Percentiles rank a stretch among this genome's conserved stretches.
Evolutionary conservation across 2,797 vertebrate species (phyloP).

Genomic region (Enteromius mattozi): DNA sequence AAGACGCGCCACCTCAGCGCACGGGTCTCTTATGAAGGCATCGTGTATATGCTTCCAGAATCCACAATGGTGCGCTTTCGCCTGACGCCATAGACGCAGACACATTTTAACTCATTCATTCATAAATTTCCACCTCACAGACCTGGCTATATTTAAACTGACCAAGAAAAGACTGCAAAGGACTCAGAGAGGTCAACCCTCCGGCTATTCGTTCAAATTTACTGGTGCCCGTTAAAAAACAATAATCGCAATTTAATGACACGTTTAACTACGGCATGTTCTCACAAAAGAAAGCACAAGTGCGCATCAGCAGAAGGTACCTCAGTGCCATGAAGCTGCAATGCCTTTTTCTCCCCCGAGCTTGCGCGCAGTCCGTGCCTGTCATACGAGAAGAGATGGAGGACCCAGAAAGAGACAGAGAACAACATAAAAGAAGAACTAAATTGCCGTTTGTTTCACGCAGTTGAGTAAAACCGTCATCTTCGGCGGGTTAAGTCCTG

Average conservation of each 20-base stretch:
- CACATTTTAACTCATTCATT: constrained; percentile 72
- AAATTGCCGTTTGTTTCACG: constrained; percentile 19
- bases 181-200: constrained; percentile 47
- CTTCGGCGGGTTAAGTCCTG: constrained; percentile 26
- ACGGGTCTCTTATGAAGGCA: constrained; percentile 53
- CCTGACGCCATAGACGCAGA: constrained; percentile 50
- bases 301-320: constrained; percentile 55
- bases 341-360: constrained; percentile 49
- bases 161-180: constrained; percentile 33
- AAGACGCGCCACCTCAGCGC: constrained; percentile 56
- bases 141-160: constrained; percentile 24
- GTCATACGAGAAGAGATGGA: constrained; percentile 34
- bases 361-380: constrained; percentile 62
- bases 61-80: constrained; percentile 45
- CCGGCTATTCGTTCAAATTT: background rate
- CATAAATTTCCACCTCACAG: constrained; percentile 53
- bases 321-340: constrained; percentile 75
- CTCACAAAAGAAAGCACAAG: constrained; percentile 21
- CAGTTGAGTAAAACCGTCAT: constrained; percentile 21
- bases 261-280: constrained; percentile 9
- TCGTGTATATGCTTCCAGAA: constrained; percentile 52
- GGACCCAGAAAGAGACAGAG: constrained; percentile 18
- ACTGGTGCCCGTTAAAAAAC: background rate
- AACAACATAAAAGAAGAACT: constrained; percentile 37
- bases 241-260: background rate